Conservation (phyloP, 2,888 invertebrate genomes). For the Drosophila neutralis region DNA sequence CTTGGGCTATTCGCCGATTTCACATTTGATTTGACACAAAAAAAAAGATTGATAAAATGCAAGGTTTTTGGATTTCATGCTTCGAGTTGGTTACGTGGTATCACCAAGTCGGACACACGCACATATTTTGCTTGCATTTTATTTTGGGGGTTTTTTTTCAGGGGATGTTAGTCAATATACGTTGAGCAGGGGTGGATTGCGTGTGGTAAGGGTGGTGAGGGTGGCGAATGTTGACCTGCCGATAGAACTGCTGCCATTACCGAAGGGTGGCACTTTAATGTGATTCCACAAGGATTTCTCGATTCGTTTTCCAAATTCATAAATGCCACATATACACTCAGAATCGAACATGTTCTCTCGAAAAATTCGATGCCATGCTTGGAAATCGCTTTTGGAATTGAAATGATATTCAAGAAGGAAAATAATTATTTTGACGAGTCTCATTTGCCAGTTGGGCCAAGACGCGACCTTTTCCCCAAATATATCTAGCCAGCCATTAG, state of each 20-base stretch:
- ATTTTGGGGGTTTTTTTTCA: not conserved
- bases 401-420: not conserved
- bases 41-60: not conserved
- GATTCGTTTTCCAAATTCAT: not conserved
- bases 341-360: not conserved
- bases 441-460: not conserved
- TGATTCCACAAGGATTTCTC: constrained; percentile 33
- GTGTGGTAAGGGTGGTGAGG: not conserved
- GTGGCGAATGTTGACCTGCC: not conserved
- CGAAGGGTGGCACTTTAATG: constrained; percentile 48
- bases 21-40: not conserved
- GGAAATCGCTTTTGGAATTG: not conserved
- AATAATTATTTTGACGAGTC: not conserved
- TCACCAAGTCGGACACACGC: not conserved
- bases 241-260: not conserved
- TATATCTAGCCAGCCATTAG: not conserved
- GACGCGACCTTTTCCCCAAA: not conserved
- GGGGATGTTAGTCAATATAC: not conserved
- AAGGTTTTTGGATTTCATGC: not conserved
- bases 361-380: not conserved
- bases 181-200: constrained; percentile 1
- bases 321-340: not conserved
- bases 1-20: too few species aligned
- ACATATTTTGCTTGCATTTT: not conserved
- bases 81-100: not conserved